Percentiles rank a stretch among this genome's conserved stretches.
Evolutionary conservation across 2,113 vertebrate genomes (phyloP).

Genomic region (Elephas maximus): DNA sequence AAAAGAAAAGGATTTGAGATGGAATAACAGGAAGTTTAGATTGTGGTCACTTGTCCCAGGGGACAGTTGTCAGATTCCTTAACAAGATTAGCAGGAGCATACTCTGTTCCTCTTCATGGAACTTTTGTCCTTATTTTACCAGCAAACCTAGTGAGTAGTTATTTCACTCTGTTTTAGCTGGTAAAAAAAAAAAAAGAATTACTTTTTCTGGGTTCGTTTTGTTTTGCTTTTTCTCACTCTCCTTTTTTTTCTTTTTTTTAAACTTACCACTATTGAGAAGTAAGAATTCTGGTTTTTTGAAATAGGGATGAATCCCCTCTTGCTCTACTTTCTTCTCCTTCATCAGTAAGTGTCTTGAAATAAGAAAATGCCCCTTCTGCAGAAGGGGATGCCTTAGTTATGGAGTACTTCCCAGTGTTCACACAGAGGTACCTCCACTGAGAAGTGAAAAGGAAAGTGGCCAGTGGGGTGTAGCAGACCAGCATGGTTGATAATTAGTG

Average conservation of each 20-base stretch:
- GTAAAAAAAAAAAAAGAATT: slow-evolving; percentile 17
- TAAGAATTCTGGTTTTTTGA: slow-evolving; percentile 35
- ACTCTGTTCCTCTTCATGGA: not conserved
- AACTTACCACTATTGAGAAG: not conserved
- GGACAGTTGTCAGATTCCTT: not conserved
- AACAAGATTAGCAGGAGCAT: not conserved
- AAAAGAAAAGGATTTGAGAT: slow-evolving; percentile 1
- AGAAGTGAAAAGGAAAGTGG: not conserved
- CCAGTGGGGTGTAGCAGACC: not conserved
- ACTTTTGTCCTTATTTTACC: not conserved
- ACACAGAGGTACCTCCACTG: not conserved
- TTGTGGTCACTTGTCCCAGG: not conserved
- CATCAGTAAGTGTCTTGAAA: slow-evolving; percentile 9
- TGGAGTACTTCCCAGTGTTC: not conserved
- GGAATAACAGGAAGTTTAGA: not conserved
- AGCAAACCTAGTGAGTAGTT: not conserved
- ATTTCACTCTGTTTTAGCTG: not conserved
- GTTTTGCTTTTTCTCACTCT: not conserved
- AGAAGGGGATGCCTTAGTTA: not conserved
- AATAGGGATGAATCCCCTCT: slow-evolving; percentile 1
- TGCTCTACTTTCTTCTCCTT: not conserved
- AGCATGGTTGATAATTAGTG: not conserved
- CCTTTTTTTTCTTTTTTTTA: not conserved
- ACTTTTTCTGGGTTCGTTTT: not conserved
- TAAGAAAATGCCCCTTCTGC: not conserved